These are phyloP conservation scores for Cantharis rufa DNA, from an alignment of 2,888 invertebrate genomes.

Conservation along the genomic window DNA sequence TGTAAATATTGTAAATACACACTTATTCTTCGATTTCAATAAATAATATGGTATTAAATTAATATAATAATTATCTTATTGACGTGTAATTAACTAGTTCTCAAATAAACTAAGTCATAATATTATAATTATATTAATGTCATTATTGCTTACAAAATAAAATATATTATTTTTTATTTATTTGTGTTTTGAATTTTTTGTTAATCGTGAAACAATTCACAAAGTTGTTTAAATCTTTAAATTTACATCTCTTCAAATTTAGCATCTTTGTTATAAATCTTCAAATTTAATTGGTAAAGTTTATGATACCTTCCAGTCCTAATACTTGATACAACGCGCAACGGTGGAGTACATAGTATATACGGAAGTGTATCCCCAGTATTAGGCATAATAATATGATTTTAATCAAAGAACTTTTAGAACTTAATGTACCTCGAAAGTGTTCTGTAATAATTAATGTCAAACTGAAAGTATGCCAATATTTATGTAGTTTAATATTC, in stretches of 20 bases:
- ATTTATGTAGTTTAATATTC: not conserved
- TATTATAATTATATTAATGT: not conserved
- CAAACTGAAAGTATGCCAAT: not conserved
- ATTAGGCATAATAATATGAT: not conserved
- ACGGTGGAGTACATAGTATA: not conserved
- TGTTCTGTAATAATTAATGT: not conserved
- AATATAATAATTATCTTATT: not conserved
- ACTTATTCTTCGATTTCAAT: not conserved
- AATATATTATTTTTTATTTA: not conserved
- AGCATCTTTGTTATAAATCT: too few species aligned
- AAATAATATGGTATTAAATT: not conserved
- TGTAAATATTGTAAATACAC: conserved; percentile 8
- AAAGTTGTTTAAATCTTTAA: not conserved
- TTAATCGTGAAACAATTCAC: not conserved
- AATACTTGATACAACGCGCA: not conserved
- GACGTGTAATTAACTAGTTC: not conserved
- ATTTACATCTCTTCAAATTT: too few species aligned
- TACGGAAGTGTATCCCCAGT: not conserved
- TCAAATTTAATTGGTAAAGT: not conserved
- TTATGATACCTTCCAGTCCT: not conserved
- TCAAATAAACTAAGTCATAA: not conserved
- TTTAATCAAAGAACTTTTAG: not conserved
- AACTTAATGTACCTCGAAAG: not conserved
- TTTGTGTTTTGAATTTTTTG: not conserved
- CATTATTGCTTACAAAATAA: not conserved